Conservation (phyloP, 1,140 invertebrate species). For the Drosophila micromelanica region DNA sequence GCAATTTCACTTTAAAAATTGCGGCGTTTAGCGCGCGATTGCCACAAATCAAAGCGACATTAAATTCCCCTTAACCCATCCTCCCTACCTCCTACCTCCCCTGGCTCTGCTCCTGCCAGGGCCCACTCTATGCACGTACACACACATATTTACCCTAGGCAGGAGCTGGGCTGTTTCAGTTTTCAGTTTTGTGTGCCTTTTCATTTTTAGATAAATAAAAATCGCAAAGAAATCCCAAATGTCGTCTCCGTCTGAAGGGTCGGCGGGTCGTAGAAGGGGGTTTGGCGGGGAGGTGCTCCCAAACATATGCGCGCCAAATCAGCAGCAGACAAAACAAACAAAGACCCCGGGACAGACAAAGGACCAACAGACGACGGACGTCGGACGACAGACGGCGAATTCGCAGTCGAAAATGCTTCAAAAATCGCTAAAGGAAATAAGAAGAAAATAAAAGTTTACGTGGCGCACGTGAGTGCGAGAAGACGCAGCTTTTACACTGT, state of each 20-base stretch:
- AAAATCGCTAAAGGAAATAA: constrained; percentile 54
- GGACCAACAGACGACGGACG: constrained; percentile 3
- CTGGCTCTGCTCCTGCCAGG: no score
- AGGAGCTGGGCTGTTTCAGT: constrained; percentile 4
- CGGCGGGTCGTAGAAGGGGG: neutral
- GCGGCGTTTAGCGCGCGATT: constrained; percentile 79
- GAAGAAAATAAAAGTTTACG: constrained; percentile 67
- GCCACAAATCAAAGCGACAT: constrained; percentile 80
- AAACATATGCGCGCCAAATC: constrained; percentile 78
- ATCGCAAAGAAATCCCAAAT: constrained; percentile 63
- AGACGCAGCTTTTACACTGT: constrained; percentile 11
- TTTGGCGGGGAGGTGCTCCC: neutral
- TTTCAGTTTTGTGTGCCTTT: constrained; percentile 33
- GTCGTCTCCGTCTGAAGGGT: constrained; percentile 5
- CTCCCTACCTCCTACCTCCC: neutral
- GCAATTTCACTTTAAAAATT: constrained; percentile 81
- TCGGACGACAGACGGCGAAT: constrained; percentile 21
- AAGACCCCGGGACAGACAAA: constrained; percentile 64
- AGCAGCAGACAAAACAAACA: constrained; percentile 77
- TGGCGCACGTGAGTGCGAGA: constrained; percentile 35
- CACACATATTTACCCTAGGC: constrained; percentile 12
- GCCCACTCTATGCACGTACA: neutral
- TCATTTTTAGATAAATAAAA: constrained; percentile 77
- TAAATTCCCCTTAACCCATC: constrained; percentile 32
- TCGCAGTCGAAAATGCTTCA: constrained; percentile 53